phyloP scores from a whole-genome alignment of 2,797 vertebrate genomes.

The Champsocephalus esox region DNA sequence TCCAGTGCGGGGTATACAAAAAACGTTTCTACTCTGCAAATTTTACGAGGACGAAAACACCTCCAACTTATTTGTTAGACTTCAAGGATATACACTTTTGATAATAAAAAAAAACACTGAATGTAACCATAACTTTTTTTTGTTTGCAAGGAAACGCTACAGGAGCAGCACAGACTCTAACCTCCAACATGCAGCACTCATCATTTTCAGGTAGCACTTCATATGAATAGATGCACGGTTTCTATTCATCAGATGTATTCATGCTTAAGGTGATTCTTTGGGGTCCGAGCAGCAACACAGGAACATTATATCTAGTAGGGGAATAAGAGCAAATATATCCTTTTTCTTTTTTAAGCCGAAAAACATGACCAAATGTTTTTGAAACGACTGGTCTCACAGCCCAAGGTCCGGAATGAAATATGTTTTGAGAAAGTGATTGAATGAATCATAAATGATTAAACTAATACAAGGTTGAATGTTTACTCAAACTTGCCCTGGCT shows the following conservation, averaged over 20 bases:
- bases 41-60: not conserved
- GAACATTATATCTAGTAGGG: not conserved
- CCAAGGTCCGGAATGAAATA: not conserved
- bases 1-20: not conserved
- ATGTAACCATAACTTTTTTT: not conserved
- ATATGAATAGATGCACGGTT: conserved; percentile 2
- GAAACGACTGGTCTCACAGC: not conserved
- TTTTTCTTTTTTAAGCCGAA: not conserved
- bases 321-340: not conserved
- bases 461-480: conserved; percentile 26
- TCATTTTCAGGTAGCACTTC: not conserved
- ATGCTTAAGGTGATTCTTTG: not conserved
- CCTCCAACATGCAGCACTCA: conserved; percentile 1
- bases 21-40: not conserved
- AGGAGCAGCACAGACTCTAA: not conserved
- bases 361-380: conserved; percentile 5
- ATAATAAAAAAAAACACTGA: not conserved
- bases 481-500: not conserved
- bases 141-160: not conserved
- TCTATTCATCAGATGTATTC: conserved; percentile 11
- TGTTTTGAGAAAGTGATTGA: not conserved
- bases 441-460: conserved; percentile 21
- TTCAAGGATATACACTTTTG: not conserved
- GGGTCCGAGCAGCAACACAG: not conserved
- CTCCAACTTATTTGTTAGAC: not conserved